phyloP scores from a whole-genome alignment of 2,888 invertebrate species.

The Ceriagrion tenellum region DNA sequence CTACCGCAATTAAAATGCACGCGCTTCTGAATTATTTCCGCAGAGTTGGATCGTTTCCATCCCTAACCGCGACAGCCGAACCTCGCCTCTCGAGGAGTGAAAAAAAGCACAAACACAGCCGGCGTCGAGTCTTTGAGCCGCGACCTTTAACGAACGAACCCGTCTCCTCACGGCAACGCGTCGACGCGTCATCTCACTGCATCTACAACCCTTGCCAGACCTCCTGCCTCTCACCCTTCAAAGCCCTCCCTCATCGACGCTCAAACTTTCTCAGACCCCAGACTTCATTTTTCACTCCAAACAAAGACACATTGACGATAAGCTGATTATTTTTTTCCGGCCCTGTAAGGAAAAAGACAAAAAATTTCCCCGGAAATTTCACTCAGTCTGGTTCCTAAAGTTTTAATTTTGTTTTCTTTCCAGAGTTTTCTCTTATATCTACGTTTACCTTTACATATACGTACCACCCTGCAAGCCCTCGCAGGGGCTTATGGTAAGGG shows the following conservation, averaged over 20 bases:
- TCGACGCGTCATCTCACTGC: neutral
- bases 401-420: no score
- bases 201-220: neutral
- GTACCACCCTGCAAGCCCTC: no score
- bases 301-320: no score
- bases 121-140: neutral
- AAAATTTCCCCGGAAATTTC: no score
- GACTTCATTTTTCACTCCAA: no score
- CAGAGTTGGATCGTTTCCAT: neutral
- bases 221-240: neutral
- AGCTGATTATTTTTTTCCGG: no score
- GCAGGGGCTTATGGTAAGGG: no score
- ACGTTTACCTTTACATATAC: no score
- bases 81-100: neutral
- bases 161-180: neutral
- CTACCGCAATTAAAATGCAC: constrained; percentile 34
- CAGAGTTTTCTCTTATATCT: no score
- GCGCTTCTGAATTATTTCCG: neutral
- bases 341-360: no score
- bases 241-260: neutral
- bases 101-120: neutral
- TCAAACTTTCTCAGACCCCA: no score
- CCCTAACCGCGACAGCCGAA: neutral
- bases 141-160: neutral
- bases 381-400: no score